A percentile compares a stretch with the other conserved stretches of the same genome.
Conservation (phyloP, 2,113 vertebrate genomes). For the Leptocoma aspasia region DNA sequence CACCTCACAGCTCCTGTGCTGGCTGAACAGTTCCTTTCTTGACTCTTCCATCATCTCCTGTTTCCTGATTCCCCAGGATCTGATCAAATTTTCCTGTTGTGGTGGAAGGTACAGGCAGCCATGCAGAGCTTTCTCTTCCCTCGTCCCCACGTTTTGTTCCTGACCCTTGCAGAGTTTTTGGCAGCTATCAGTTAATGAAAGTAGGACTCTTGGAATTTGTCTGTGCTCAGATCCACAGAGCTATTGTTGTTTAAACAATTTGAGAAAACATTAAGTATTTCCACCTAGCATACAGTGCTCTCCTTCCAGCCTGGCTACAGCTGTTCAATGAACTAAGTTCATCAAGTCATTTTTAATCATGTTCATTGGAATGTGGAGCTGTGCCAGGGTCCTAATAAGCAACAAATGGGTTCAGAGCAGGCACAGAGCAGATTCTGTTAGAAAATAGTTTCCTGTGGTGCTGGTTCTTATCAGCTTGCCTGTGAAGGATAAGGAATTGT, state of each 20-base stretch:
- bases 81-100: not conserved
- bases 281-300: not conserved
- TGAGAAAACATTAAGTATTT: not conserved
- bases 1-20: not conserved
- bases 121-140: not conserved
- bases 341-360: not conserved
- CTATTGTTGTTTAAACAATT: not conserved
- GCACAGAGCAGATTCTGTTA: not conserved
- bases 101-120: not conserved
- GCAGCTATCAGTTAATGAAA: not conserved
- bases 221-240: not conserved
- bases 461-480: not conserved
- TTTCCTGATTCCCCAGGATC: not conserved
- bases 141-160: not conserved
- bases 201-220: not conserved
- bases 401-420: conserved; percentile 34
- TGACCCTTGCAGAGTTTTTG: not conserved
- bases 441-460: conserved; percentile 18
- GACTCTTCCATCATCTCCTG: not conserved
- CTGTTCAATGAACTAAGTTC: not conserved
- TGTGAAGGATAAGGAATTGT: conserved; percentile 4
- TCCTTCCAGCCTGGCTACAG: not conserved
- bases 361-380: not conserved
- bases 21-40: not conserved
- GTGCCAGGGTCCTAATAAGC: conserved; percentile 24